Evolutionary conservation across 2,797 vertebrate genomes (phyloP).

Genomic region (Hippoglossus hippoglossus): DNA sequence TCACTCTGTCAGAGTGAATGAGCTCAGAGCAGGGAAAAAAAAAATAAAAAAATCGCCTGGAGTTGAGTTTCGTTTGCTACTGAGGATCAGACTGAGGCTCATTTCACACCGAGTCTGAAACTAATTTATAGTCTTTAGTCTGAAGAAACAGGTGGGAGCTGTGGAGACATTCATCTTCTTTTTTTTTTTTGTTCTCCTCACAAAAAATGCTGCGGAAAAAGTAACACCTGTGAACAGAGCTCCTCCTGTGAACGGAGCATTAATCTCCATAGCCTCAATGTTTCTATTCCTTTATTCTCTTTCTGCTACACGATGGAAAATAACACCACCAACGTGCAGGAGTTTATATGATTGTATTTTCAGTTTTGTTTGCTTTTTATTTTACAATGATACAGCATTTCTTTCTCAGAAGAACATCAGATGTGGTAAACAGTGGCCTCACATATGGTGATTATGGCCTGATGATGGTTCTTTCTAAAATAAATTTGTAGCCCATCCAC

Average conservation of each 20-base stretch:
- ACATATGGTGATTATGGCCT: too few species aligned
- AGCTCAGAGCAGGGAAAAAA: conserved; percentile 29
- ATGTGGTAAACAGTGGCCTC: too few species aligned
- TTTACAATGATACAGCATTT: too few species aligned
- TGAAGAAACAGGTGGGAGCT: conserved; percentile 9
- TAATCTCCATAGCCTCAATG: background rate
- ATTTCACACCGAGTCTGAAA: conserved; percentile 5
- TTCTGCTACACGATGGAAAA: too few species aligned
- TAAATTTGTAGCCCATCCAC: too few species aligned
- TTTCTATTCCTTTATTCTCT: background rate
- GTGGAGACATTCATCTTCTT: background rate
- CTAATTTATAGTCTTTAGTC: conserved; percentile 9
- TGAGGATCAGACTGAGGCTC: conserved; percentile 9
- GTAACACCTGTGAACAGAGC: background rate
- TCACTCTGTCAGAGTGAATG: conserved; percentile 43
- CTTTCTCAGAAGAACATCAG: too few species aligned
- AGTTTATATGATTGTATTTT: too few species aligned
- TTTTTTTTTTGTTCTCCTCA: background rate
- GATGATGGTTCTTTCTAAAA: too few species aligned
- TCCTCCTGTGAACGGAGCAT: background rate
- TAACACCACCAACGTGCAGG: too few species aligned
- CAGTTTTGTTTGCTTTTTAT: too few species aligned
- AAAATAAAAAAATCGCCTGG: conserved; percentile 1
- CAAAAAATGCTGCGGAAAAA: conserved; percentile 1
- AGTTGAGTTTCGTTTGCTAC: conserved; percentile 25